Conservation (phyloP, 2,888 invertebrate species). For the Cantharis lateralis region DNA sequence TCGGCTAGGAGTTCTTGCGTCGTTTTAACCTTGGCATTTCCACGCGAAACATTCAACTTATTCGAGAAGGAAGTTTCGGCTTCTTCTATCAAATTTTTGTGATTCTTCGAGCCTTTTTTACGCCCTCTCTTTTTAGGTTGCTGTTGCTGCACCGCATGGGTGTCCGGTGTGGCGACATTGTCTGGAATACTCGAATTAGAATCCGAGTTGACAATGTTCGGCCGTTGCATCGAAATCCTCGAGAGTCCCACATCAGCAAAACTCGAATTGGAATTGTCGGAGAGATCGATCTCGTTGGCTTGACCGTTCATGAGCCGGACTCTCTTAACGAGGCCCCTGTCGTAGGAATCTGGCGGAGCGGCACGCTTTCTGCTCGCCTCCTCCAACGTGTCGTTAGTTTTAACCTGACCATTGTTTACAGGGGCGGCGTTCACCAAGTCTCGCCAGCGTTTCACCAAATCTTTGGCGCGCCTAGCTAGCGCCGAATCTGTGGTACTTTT, state of each 20-base stretch:
- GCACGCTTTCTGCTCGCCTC: conserved; percentile 34
- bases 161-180: conserved; percentile 49
- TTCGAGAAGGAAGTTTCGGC: conserved; percentile 62
- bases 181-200: conserved; percentile 61
- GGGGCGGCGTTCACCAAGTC: conserved; percentile 74
- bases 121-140: conserved; percentile 63
- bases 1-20: conserved; percentile 82
- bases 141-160: conserved; percentile 45
- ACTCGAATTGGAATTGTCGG: conserved; percentile 56
- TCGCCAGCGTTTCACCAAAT: conserved; percentile 90
- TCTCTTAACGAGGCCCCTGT: conserved; percentile 51
- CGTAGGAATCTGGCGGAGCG: conserved; percentile 28
- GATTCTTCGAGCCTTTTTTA: conserved; percentile 64
- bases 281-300: conserved; percentile 50
- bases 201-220: conserved; percentile 53
- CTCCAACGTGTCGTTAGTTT: conserved; percentile 27
- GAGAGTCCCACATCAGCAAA: conserved; percentile 50
- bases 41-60: conserved; percentile 64
- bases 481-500: conserved; percentile 83
- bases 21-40: conserved; percentile 70
- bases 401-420: conserved; percentile 50
- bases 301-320: conserved; percentile 58
- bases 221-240: conserved; percentile 28
- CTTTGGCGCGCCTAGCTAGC: conserved; percentile 88
- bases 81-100: conserved; percentile 58